A percentile compares a stretch with the other conserved stretches of the same genome.
Conservation (phyloP, 1,140 invertebrate genomes). For the Stegodyphus mimosarum region DNA sequence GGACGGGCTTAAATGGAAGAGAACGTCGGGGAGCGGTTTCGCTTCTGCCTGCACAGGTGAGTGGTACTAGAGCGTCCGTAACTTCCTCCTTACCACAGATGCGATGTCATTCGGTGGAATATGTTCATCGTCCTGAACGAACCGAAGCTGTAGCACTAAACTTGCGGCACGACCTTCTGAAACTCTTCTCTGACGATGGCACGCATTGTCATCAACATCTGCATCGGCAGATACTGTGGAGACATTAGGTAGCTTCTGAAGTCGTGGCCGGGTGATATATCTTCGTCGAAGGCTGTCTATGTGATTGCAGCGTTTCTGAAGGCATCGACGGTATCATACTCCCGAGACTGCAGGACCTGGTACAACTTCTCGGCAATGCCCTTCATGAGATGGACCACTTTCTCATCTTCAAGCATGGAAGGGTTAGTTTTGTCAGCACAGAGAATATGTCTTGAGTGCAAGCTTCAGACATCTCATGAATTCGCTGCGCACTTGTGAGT, state of each 20-base stretch:
- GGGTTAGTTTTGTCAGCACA: background rate
- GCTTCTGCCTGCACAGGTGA: background rate
- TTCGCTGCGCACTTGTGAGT: background rate
- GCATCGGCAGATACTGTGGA: background rate
- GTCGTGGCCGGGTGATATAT: conserved; percentile 1
- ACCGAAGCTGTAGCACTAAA: background rate
- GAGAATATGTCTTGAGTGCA: conserved; percentile 8
- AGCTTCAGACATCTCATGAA: conserved; percentile 5
- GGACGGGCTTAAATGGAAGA: background rate
- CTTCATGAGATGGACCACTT: conserved; percentile 17
- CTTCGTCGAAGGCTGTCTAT: conserved; percentile 20
- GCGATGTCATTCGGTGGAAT: background rate
- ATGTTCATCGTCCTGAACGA: background rate
- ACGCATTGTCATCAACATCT: background rate
- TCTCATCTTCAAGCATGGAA: background rate
- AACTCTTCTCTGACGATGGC: conserved; percentile 11
- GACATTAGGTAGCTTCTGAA: conserved; percentile 9
- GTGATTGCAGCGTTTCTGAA: conserved; percentile 9
- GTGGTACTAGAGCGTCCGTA: background rate
- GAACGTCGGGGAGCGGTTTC: background rate
- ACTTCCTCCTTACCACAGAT: conserved; percentile 5
- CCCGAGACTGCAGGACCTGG: conserved; percentile 5
- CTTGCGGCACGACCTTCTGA: conserved; percentile 8
- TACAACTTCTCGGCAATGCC: background rate
- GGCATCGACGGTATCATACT: background rate